Conservation (phyloP, 2,113 vertebrate species). For the Zosterops hypoxanthus region DNA sequence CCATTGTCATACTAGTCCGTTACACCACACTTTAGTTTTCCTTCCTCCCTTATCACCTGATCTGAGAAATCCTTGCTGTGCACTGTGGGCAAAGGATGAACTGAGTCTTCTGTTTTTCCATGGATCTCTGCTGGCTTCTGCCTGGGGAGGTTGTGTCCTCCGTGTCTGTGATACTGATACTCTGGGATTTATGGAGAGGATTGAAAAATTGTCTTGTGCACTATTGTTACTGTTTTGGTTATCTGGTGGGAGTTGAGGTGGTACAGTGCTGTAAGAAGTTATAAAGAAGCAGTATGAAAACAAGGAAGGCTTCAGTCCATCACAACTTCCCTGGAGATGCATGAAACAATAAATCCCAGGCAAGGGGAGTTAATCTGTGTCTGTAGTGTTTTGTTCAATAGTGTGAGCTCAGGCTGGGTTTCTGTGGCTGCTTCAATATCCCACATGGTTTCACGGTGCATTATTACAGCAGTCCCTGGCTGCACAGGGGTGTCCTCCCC, state of each 20-base stretch:
- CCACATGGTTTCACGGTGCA: not conserved
- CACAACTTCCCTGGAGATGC: not conserved
- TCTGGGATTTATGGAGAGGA: conserved; percentile 9
- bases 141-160: not conserved
- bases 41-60: not conserved
- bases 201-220: not conserved
- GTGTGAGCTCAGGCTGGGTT: not conserved
- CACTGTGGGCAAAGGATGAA: not conserved
- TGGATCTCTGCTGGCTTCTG: not conserved
- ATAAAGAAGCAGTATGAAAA: conserved; percentile 10
- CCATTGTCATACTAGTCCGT: accelerated
- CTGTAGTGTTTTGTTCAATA: not conserved
- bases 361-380: not conserved
- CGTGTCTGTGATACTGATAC: not conserved
- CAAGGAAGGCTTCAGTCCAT: conserved; percentile 23
- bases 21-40: not conserved
- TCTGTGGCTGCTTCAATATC: not conserved
- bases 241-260: not conserved
- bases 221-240: conserved; percentile 2
- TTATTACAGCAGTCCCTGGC: not conserved
- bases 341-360: conserved; percentile 24
- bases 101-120: not conserved
- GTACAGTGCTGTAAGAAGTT: conserved; percentile 15
- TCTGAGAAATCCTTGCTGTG: not conserved
- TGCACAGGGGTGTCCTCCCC: not conserved